phyloP scores from a whole-genome alignment of 30 jellyfish, hydroid and myxozoan species.

The Nemopilema nomurai region DNA sequence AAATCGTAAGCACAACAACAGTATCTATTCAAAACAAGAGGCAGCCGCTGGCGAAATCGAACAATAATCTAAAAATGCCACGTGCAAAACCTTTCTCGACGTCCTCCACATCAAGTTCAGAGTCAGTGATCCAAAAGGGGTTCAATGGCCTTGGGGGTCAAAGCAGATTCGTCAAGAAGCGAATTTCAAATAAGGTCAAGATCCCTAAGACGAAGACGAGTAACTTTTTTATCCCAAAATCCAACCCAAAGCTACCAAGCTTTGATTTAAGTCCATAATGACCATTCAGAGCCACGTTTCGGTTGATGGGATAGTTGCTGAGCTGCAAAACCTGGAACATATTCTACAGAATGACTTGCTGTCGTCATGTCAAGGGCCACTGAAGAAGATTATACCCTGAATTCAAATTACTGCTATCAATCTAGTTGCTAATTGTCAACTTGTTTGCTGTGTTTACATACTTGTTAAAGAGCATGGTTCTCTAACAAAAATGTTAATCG shows the following conservation, averaged over 20 bases:
- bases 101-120: slow-evolving; percentile 3
- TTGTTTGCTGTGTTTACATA: too few species aligned
- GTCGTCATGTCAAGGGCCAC: too few species aligned
- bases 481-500: too few species aligned
- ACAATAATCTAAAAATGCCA: neutral
- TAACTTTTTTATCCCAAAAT: neutral
- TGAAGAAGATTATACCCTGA: too few species aligned
- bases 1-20: slow-evolving; percentile 1
- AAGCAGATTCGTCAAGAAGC: slow-evolving; percentile 30
- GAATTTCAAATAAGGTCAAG: slow-evolving; percentile 29
- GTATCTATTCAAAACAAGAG: neutral
- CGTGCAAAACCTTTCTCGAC: neutral
- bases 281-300: neutral
- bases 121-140: slow-evolving; percentile 50
- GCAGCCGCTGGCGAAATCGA: slow-evolving; percentile 1
- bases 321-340: neutral
- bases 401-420: too few species aligned
- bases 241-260: slow-evolving; percentile 2
- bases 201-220: slow-evolving; percentile 13
- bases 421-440: too few species aligned
- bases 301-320: neutral
- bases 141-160: slow-evolving; percentile 64
- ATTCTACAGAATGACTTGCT: too few species aligned
- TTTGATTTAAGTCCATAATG: neutral
- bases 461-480: too few species aligned